Conservation (phyloP, 1,140 invertebrate species). For the Drosophila equinoxialis region DNA sequence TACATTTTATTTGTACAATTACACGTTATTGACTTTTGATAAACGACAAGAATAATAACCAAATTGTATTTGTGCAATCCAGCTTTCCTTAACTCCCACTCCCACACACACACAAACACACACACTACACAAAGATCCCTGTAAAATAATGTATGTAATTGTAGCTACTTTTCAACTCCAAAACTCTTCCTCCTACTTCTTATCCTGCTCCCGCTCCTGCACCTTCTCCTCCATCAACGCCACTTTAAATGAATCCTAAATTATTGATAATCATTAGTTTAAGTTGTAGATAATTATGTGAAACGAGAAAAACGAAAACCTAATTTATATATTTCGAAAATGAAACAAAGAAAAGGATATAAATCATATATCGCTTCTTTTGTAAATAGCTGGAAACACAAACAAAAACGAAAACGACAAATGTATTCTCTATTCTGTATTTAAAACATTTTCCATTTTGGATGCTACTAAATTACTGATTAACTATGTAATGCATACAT, state of each 20-base stretch:
- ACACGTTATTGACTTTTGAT: conserved; percentile 9
- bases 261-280: conserved; percentile 71
- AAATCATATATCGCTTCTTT: conserved; percentile 26
- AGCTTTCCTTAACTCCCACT: neutral
- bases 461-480: conserved; percentile 33
- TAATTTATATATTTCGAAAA: conserved; percentile 39
- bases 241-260: conserved; percentile 65
- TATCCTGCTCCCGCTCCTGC: conserved; percentile 23
- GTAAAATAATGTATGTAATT: conserved; percentile 76
- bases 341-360: neutral
- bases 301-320: conserved; percentile 29
- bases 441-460: conserved; percentile 21
- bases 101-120: too few species aligned
- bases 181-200: conserved; percentile 15
- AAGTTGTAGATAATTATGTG: conserved; percentile 70
- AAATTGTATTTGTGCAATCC: neutral
- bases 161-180: conserved; percentile 38
- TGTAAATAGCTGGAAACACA: conserved; percentile 68
- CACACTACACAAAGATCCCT: conserved; percentile 37
- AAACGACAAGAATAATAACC: conserved; percentile 12
- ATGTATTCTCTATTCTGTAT: conserved; percentile 53
- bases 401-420: conserved; percentile 27
- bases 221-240: neutral
- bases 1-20: conserved; percentile 32
- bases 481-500: conserved; percentile 39